Conservation (phyloP, 1,140 invertebrate genomes). For the Pseudomyrmex sp. region DNA sequence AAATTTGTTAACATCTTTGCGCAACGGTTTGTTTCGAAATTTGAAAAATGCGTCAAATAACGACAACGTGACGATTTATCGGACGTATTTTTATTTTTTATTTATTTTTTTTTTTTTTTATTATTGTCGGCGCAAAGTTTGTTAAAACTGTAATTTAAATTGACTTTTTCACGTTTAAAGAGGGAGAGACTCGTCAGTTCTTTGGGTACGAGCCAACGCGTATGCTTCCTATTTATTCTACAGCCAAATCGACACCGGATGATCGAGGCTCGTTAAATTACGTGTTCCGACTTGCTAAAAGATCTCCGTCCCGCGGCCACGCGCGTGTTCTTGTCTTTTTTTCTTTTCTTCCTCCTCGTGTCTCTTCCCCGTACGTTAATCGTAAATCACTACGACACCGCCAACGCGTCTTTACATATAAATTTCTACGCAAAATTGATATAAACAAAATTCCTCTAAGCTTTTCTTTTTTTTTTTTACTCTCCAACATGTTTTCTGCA, state of each 20-base stretch:
- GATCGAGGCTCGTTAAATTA: slow-evolving; percentile 59
- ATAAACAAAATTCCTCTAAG: neutral
- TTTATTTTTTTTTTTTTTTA: neutral
- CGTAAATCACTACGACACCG: slow-evolving; percentile 15
- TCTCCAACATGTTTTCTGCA: neutral
- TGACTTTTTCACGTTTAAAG: neutral
- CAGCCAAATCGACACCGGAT: slow-evolving; percentile 52
- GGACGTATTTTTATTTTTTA: neutral
- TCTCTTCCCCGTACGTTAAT: slow-evolving; percentile 14
- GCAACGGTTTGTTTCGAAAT: no score
- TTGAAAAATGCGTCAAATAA: no score
- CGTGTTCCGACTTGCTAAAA: slow-evolving; percentile 36
- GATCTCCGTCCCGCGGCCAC: neutral
- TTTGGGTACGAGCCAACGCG: neutral
- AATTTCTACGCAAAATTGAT: neutral
- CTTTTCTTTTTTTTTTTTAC: neutral
- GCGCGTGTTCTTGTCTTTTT: slow-evolving; percentile 14
- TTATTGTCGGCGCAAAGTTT: neutral
- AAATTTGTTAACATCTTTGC: no score
- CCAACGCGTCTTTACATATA: neutral
- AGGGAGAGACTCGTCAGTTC: neutral
- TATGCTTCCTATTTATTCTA: slow-evolving; percentile 44
- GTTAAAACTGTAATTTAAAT: no score
- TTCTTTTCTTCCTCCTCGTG: neutral
- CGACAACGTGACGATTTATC: no score